Base-by-base conservation (phyloP, 2,797 vertebrate genomes). In the Leptoclinus maculatus region DNA sequence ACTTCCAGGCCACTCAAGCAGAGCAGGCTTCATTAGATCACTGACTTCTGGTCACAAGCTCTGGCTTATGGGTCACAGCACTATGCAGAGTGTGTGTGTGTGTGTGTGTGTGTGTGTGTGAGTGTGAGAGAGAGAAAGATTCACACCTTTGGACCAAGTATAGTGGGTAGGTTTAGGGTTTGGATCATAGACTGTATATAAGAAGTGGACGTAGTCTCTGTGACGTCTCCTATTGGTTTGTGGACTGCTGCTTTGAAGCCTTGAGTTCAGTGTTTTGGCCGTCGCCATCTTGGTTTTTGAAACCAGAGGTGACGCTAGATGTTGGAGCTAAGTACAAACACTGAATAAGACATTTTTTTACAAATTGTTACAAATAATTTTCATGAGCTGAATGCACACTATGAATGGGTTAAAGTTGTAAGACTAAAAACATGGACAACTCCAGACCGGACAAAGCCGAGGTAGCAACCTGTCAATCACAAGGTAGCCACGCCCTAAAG, bases 1-100 rank as follows among this genome's bases (percentile, higher is more conserved):
- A 74, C 63, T 82, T 66, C 12, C 39, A 64, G 71, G 62, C 41
- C 74, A 73, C 70, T 80, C 74, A 80, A 83, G 81, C 83, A 72
- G 39, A 66, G 59, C 43, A n/a, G 56, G 69, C 74, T 83, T 85
- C 87, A 90, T 91, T 87, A 91, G 88, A 89, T 90, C 87, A 75
- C 77, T 87, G 82, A 74, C 63, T 83, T 74, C 71, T 88, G 78
- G 80, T 87, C 87, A 88, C 38, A 45, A 77, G 86, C 70, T 87
- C 73, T 66, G 58, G 79, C 58, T 88, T 72, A 82, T n/a, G 66
- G 81, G 85, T 89, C 86, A 89, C 60, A 67, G 47, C 66, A 64
- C 34, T 38, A 62, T 70, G 23, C 38, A 14, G 38, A 9, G 25
- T 71, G 76, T 79, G 57, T 74, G 60, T 81, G 66, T 74, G 51